phyloP scores from a whole-genome alignment of 2,113 vertebrate species.

The Oenanthe melanoleuca region DNA sequence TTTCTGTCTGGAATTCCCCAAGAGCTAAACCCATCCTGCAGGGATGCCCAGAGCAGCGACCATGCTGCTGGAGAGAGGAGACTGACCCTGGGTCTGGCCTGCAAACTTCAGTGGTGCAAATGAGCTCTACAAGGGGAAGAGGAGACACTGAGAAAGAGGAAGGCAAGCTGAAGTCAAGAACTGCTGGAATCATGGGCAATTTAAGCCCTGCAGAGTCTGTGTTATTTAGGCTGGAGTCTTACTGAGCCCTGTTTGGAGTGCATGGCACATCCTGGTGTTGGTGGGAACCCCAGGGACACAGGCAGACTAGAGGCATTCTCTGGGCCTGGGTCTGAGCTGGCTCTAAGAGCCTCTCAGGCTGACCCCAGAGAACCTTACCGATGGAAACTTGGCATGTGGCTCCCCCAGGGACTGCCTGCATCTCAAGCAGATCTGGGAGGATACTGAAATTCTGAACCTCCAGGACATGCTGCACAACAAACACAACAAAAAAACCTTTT shows the following conservation, averaged over 20 bases:
- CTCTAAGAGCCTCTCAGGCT: not conserved
- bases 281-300: not conserved
- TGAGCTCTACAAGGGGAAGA: not conserved
- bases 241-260: not conserved
- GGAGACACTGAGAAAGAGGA: not conserved
- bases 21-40: not conserved
- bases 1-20: not conserved
- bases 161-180: not conserved
- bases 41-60: not conserved
- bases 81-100: not conserved
- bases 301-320: rapidly evolving
- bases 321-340: rapidly evolving
- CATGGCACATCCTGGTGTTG: not conserved
- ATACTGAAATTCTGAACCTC: not conserved
- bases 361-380: not conserved
- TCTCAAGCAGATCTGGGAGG: not conserved
- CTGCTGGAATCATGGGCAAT: not conserved
- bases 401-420: not conserved
- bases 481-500: not conserved
- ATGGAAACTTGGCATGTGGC: rapidly evolving
- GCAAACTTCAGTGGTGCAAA: not conserved
- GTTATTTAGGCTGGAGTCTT: not conserved
- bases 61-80: not conserved
- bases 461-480: not conserved
- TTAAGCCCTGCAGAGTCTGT: not conserved